Evolutionary conservation across 2,888 invertebrate genomes (phyloP).

Genomic region (Drosophila mettleri): DNA sequence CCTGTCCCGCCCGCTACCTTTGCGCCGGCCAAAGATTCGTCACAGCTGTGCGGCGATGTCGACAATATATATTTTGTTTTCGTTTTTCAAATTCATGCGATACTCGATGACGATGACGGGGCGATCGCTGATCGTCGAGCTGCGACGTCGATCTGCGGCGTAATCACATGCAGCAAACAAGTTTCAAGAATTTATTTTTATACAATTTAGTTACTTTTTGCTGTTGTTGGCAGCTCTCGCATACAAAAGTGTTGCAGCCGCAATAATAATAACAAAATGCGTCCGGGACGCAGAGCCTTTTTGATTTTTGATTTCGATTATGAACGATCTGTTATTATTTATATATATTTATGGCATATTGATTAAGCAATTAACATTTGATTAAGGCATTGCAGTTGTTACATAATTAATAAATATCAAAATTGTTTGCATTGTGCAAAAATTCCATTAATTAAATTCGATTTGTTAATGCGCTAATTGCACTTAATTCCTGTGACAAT

Average conservation of each 20-base stretch:
- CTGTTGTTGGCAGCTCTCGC: constrained; percentile 50
- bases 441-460: constrained; percentile 65
- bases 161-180: constrained; percentile 78
- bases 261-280: constrained; percentile 57
- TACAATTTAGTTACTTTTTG: constrained; percentile 33
- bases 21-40: constrained; percentile 56
- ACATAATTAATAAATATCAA: constrained; percentile 53
- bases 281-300: constrained; percentile 50
- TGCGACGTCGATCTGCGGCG: constrained; percentile 50
- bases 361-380: constrained; percentile 80
- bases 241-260: constrained; percentile 72
- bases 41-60: constrained; percentile 68
- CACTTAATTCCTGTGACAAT: constrained; percentile 31
- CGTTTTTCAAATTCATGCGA: constrained; percentile 65
- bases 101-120: constrained; percentile 68
- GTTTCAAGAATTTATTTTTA: constrained; percentile 76
- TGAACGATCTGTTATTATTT: constrained; percentile 22
- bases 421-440: constrained; percentile 65
- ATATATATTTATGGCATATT: constrained; percentile 78
- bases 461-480: constrained; percentile 66
- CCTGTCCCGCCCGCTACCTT: constrained; percentile 40
- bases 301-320: constrained; percentile 38
- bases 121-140: constrained; percentile 49
- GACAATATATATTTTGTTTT: constrained; percentile 65
- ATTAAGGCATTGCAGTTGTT: constrained; percentile 71